Conservation (phyloP, 2,797 vertebrate genomes). For the Lindbergichthys nudifrons region DNA sequence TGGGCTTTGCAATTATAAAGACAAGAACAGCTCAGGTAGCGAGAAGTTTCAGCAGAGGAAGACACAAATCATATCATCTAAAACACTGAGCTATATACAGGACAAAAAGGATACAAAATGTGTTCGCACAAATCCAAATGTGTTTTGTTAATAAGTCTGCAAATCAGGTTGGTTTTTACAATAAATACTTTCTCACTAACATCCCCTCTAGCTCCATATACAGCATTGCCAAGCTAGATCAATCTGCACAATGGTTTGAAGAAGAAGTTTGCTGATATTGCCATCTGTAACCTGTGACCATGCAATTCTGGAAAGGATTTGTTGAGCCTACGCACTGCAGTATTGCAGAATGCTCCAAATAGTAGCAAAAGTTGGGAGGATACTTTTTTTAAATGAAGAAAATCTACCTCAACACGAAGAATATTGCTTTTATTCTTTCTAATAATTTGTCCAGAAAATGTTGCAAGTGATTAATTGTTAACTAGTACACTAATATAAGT, state of each 20-base stretch:
- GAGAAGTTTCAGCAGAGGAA: conserved; percentile 25
- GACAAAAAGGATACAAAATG: not conserved
- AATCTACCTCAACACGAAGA: not conserved
- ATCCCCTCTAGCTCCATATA: not conserved
- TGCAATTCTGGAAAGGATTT: conserved; percentile 22
- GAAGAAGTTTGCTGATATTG: conserved; percentile 26
- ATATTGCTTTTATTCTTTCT: not conserved
- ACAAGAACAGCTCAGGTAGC: conserved; percentile 31
- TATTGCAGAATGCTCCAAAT: conserved; percentile 11
- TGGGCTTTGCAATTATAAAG: conserved; percentile 36
- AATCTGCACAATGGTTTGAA: conserved; percentile 18
- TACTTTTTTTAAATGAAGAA: conserved; percentile 10
- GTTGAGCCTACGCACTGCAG: conserved; percentile 27
- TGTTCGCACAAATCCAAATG: not conserved
- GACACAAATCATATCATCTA: conserved; percentile 18
- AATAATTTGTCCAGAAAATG: not conserved
- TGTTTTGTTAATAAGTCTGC: not conserved
- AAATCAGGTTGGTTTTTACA: conserved; percentile 1
- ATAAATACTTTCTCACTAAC: not conserved
- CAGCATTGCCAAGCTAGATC: conserved; percentile 11
- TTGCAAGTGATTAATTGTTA: not conserved
- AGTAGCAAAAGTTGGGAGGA: conserved; percentile 8
- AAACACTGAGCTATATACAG: not conserved
- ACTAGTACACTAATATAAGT: not conserved
- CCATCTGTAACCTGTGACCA: conserved; percentile 30